These are phyloP conservation scores for Brachymystax lenok DNA, from an alignment of 2,797 vertebrate species.

Conservation along the genomic window DNA sequence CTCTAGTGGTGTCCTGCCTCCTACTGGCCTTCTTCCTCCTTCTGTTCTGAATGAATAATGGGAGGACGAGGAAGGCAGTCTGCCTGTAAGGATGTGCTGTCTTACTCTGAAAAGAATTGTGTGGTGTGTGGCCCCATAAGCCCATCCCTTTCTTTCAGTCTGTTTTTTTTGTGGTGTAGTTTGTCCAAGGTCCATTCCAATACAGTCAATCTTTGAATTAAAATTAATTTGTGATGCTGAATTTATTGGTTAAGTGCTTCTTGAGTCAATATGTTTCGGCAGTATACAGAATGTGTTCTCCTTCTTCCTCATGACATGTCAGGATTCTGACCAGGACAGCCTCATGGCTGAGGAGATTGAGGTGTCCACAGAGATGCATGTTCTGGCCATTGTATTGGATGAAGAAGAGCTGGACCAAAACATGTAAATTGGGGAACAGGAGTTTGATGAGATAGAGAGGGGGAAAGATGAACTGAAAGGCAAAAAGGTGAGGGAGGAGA, in stretches of 20 bases:
- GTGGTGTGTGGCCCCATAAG: conserved; percentile 26
- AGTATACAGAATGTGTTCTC: background rate
- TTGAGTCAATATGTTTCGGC: background rate
- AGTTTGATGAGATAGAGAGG: conserved; percentile 32
- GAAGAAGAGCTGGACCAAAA: conserved; percentile 32
- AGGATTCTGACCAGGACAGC: conserved; percentile 12
- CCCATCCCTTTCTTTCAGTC: background rate
- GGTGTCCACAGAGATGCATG: conserved; percentile 28
- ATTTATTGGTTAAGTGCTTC: background rate
- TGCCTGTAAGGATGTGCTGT: conserved; percentile 5
- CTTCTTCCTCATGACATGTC: background rate
- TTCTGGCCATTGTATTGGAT: conserved; percentile 23
- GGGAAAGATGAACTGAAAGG: conserved; percentile 29
- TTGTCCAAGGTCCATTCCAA: background rate
- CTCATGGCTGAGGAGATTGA: background rate
- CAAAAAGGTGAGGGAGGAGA: conserved; percentile 38
- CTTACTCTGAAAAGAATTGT: conserved; percentile 17
- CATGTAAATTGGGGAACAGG: conserved; percentile 21
- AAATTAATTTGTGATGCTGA: too few relatives aligned
- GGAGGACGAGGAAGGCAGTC: background rate
- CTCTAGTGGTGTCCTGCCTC: conserved; percentile 18
- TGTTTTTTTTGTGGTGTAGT: background rate
- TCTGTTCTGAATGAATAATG: conserved; percentile 4
- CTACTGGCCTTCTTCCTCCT: conserved; percentile 5
- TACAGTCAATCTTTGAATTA: background rate